Evolutionary conservation across 2,113 vertebrate species (phyloP), one percentile per base, ranked within the genome.

Genomic region (Ammodytes dubius): DNA sequence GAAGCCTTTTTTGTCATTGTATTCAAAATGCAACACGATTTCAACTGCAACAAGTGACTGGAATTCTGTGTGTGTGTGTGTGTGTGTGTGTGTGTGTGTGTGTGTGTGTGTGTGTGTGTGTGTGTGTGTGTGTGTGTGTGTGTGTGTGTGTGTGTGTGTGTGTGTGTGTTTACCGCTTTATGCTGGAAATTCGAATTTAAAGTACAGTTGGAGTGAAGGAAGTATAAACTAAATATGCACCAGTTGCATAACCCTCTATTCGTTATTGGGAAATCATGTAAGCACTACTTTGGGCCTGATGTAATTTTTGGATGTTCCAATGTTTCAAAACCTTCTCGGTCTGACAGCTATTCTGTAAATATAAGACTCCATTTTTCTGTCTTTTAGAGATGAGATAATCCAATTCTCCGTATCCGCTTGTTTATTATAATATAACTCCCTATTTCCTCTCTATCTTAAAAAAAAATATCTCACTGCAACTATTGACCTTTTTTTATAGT

Each of bases 351-450:
- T 53, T 15, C 50, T 39, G 5, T 27, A 47, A 49, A 7, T 39
- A 0, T 43, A 79, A 84, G 27, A 82, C 71, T 43, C 8, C 42
- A 72, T 19, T 80, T 27, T 68, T 77, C 53, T 12, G 27, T 71
- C 37, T 69, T 50, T 68, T 43, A 37, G 54, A 56, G 46, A 77
- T 49, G 43, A 82, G 19, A n/a, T 67, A 70, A 77, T 70, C 45
- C 2, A 65, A 80, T 79, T 78, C 10, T 37, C 39, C 27, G 74
- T 19, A 82, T 87, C 56, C 50, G 53, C 43, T 27, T 49, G 35
- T 73, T 79, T 67, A 64, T 35, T 52, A 73, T 72, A 8, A 49
- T 15, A 9, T 39, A 87, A 60, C 40, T 7, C 5, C 35, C 39
- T 6, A 5, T 79, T 75, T 66, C 47, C 5, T 15, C 35, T 7